phyloP scores from a whole-genome alignment of 2,797 vertebrate genomes.

The Esox lucius region DNA sequence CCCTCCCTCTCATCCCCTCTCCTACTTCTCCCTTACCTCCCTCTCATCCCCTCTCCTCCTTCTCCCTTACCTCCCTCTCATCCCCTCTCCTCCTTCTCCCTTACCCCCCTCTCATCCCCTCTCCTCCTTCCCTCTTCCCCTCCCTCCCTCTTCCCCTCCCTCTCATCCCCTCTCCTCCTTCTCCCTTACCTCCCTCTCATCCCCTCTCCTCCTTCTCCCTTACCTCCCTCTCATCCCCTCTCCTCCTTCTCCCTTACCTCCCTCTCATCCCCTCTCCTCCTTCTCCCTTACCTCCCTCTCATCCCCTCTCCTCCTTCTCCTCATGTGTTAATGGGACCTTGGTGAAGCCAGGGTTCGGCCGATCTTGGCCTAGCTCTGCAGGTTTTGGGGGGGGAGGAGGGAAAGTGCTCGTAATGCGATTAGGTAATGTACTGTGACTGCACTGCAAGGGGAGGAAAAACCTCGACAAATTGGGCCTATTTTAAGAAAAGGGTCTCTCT shows the following conservation, averaged over 20 bases:
- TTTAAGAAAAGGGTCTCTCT: conserved; percentile 21
- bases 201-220: too few relatives aligned
- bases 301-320: neutral
- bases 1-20: too few relatives aligned
- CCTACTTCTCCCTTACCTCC: conserved; percentile 8
- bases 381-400: conserved; percentile 53
- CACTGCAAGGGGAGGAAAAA: conserved; percentile 47
- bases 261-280: too few relatives aligned
- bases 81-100: neutral
- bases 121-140: neutral
- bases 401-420: conserved; percentile 17
- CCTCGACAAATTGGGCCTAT: conserved; percentile 38
- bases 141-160: too few relatives aligned
- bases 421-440: conserved; percentile 58
- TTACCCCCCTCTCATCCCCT: neutral
- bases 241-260: too few relatives aligned
- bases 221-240: too few relatives aligned
- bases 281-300: too few relatives aligned
- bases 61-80: neutral
- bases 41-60: neutral
- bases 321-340: neutral
- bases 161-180: too few relatives aligned
- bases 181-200: too few relatives aligned
- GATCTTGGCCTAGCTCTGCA: conserved; percentile 10
- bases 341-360: neutral